Evolutionary conservation across 1,140 invertebrate species (phyloP), one percentile per base, ranked within the genome.

Genomic region (Pseudobourletiella spinata): DNA sequence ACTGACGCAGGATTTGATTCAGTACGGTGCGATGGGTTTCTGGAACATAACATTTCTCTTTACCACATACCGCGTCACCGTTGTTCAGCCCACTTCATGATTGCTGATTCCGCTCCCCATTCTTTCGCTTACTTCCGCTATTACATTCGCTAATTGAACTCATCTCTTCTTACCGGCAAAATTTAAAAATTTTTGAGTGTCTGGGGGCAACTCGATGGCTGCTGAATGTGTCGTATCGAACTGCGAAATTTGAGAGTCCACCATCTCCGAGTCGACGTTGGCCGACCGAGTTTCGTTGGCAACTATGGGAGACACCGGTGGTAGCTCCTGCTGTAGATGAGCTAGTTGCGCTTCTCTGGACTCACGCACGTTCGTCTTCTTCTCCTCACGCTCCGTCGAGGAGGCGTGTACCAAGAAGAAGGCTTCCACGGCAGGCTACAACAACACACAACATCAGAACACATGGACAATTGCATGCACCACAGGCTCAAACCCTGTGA

Each of bases 1-100:
- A 90, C 76, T 93, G 89, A 3, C 91, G 81, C 26, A 95, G 76
- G 59, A 95, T 95, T 78, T 95, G 91, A 71, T 95, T 95, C 14
- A 95, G 76, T 28, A 95, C 91, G 11, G 88, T 88, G 57, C 89
- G 81, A 75, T 95, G 91, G 55, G 86, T 91, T 78, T 94, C 90
- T 83, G 72, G 22, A 67, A 73, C 67, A 59, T n/a, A n/a, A n/a
- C n/a, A n/a, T n/a, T n/a, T n/a, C n/a, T n/a, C 22, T 24, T 16
- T 14, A 14, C 11, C 48, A n/a, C n/a, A n/a, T n/a, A n/a, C n/a
- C n/a, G n/a, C n/a, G n/a, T n/a, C n/a, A n/a, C n/a, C n/a, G n/a
- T n/a, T n/a, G n/a, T n/a, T n/a, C n/a, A n/a, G n/a, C n/a, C n/a
- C n/a, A n/a, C 6, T 54, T 15, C 24, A 4, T 30, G 18, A 26